Conservation (phyloP, 2,797 vertebrate species). For the Liasis olivaceus region DNA sequence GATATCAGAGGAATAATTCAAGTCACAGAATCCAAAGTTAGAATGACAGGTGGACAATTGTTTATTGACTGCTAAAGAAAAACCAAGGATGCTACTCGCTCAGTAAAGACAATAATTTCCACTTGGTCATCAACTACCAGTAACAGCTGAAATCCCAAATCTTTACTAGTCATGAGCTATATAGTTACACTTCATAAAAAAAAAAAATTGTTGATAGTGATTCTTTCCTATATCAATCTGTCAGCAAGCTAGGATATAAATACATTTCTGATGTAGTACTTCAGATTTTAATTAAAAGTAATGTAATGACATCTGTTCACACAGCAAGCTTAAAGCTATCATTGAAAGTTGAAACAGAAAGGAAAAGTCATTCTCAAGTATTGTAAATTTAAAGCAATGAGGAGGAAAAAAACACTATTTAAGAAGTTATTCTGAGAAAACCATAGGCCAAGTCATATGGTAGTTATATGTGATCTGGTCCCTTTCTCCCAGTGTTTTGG, state of each 20-base stretch:
- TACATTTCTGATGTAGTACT: conserved; percentile 23
- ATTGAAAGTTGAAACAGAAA: conserved; percentile 2
- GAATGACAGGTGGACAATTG: neutral
- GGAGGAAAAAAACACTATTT: neutral
- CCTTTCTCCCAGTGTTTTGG: neutral
- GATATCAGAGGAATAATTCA: neutral
- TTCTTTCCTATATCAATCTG: conserved; percentile 19
- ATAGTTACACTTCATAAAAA: conserved; percentile 29
- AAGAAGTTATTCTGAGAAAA: neutral
- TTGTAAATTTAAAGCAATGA: neutral
- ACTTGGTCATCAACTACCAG: conserved; percentile 24
- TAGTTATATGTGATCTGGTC: neutral
- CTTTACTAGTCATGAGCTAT: conserved; percentile 51
- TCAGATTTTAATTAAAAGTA: conserved; percentile 36
- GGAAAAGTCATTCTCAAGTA: neutral
- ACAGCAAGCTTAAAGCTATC: neutral
- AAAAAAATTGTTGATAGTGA: neutral
- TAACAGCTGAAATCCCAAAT: conserved; percentile 26
- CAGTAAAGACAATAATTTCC: conserved; percentile 4
- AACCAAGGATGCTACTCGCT: conserved; percentile 2
- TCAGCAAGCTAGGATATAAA: conserved; percentile 9
- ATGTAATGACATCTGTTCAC: conserved; percentile 30
- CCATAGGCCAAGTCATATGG: neutral
- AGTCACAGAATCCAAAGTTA: neutral
- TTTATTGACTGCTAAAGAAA: neutral